Conservation (phyloP, 2,797 vertebrate genomes). For the Lepilemur septentrionalis region DNA sequence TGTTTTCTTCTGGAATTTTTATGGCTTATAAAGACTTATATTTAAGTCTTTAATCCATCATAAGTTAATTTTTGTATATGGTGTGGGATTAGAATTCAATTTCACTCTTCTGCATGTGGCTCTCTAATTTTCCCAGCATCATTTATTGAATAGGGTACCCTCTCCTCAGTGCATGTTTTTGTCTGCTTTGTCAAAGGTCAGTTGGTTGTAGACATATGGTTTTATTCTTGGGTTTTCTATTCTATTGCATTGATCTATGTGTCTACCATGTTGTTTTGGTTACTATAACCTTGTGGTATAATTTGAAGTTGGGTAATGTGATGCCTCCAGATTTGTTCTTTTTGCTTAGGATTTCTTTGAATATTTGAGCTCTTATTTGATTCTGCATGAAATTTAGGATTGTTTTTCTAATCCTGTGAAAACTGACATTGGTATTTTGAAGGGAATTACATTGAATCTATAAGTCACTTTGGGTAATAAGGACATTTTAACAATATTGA, state of each 20-base stretch:
- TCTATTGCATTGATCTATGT: neutral
- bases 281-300: neutral
- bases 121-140: neutral
- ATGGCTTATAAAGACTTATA: neutral
- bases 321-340: neutral
- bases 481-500: neutral
- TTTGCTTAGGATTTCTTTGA: neutral
- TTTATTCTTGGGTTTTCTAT: neutral
- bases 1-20: neutral
- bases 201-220: neutral
- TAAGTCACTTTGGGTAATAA: neutral
- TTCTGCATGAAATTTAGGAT: neutral
- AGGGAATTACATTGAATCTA: neutral
- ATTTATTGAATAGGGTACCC: neutral
- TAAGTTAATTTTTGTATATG: neutral
- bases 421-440: neutral
- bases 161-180: neutral
- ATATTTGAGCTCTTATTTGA: neutral
- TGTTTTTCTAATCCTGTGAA: neutral
- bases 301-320: neutral
- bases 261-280: neutral
- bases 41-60: neutral
- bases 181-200: neutral
- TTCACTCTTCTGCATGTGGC: neutral
- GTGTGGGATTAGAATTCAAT: neutral